A percentile compares a stretch with the other conserved stretches of the same genome.
phyloP scores from a whole-genome alignment of 2,888 invertebrate species.

The Holacanthella duospinosa region DNA sequence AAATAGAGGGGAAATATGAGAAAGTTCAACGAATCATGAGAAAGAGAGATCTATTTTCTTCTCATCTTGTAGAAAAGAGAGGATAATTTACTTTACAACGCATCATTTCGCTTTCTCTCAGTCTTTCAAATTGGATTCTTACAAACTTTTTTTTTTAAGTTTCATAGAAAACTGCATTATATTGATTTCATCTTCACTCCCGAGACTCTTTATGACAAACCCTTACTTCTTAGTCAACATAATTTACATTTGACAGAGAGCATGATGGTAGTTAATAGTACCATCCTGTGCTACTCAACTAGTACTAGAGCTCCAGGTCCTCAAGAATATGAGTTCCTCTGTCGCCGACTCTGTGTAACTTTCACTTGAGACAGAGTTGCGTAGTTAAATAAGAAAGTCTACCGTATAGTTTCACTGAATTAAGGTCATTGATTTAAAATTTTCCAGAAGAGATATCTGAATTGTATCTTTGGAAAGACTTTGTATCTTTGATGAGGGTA shows the following conservation, averaged over 20 bases:
- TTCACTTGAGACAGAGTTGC: not conserved
- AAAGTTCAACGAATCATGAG: slow-evolving; percentile 6
- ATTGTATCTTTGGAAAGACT: too few species aligned
- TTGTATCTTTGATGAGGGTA: too few species aligned
- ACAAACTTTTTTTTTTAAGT: not conserved
- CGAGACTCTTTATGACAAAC: not conserved
- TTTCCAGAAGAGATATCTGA: too few species aligned
- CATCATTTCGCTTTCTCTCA: not conserved
- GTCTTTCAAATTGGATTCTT: not conserved
- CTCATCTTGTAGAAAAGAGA: not conserved
- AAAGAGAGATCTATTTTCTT: not conserved
- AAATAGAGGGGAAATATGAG: slow-evolving; percentile 1
- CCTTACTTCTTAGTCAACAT: slow-evolving; percentile 1
- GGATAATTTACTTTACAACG: slow-evolving; percentile 3
- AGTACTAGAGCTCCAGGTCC: too few species aligned
- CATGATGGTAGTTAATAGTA: not conserved
- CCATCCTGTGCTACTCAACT: too few species aligned
- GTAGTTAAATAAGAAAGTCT: too few species aligned
- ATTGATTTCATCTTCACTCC: not conserved
- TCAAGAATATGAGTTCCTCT: too few species aligned
- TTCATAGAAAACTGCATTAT: not conserved
- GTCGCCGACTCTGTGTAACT: slow-evolving; percentile 6
- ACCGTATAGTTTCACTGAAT: too few species aligned
- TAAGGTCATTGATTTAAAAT: too few species aligned
- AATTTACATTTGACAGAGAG: not conserved